Evolutionary conservation across 1,140 invertebrate genomes (phyloP).

Genomic region (Pemphigus obesinymphae): DNA sequence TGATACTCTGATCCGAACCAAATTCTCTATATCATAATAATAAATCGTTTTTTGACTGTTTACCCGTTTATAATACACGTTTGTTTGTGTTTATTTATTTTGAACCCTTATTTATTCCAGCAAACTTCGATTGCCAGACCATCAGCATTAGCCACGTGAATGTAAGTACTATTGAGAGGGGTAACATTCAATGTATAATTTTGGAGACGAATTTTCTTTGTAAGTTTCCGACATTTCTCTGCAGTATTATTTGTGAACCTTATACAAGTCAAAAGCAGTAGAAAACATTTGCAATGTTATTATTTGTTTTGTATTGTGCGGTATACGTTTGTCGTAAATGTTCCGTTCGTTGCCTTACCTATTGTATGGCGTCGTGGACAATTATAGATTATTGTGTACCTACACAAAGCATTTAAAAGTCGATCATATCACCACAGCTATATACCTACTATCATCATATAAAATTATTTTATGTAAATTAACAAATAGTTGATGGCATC

Average conservation of each 20-base stretch:
- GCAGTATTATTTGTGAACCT: no score
- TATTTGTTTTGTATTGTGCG: neutral
- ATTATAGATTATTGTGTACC: no score
- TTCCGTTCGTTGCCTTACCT: no score
- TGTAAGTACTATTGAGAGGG: neutral
- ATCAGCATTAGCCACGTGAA: neutral
- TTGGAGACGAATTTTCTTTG: neutral
- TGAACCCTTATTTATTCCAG: neutral
- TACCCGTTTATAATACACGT: neutral
- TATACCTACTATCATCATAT: no score
- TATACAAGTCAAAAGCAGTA: neutral
- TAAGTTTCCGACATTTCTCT: no score
- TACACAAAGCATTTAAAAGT: no score
- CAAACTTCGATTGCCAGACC: neutral
- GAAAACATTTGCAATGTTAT: neutral
- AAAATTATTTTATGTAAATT: no score
- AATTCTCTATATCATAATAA: neutral
- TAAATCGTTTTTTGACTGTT: neutral
- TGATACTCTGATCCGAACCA: neutral
- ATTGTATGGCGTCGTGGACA: no score
- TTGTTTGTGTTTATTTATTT: neutral
- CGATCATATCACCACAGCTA: no score
- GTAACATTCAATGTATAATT: neutral
- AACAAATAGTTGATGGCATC: no score
- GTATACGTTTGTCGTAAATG: neutral